phyloP scores from a whole-genome alignment of 1,140 invertebrate species.

The Chelonus insularis region DNA sequence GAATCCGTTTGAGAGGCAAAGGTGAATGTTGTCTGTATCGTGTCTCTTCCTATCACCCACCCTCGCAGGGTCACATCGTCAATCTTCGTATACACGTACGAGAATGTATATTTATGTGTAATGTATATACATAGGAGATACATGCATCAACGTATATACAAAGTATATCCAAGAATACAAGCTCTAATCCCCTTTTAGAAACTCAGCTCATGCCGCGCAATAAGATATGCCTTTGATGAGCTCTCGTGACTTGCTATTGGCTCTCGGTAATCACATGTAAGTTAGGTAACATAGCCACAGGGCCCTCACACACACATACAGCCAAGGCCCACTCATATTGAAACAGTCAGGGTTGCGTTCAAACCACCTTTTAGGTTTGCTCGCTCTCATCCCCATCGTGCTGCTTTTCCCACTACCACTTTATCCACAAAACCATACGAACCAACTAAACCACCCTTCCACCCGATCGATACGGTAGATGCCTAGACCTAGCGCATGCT shows the following conservation, averaged over 20 bases:
- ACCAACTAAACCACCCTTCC: slow-evolving; percentile 2
- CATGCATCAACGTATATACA: too few species aligned
- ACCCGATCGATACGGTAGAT: slow-evolving; percentile 57
- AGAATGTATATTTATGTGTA: not conserved
- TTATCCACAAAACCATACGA: slow-evolving; percentile 15
- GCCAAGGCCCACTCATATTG: slow-evolving; percentile 24
- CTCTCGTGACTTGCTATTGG: slow-evolving; percentile 52
- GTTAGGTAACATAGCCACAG: slow-evolving; percentile 55
- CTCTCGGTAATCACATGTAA: slow-evolving; percentile 55
- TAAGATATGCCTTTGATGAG: slow-evolving; percentile 57
- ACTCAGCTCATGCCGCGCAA: slow-evolving; percentile 49
- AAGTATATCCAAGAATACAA: slow-evolving; percentile 50
- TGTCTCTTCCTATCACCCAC: not conserved
- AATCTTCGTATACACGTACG: not conserved
- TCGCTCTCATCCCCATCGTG: slow-evolving; percentile 25
- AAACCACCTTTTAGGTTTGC: not conserved
- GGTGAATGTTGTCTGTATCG: slow-evolving; percentile 5
- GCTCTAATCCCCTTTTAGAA: slow-evolving; percentile 58
- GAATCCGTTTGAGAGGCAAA: slow-evolving; percentile 33
- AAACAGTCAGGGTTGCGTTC: slow-evolving; percentile 10
- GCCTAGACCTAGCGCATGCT: slow-evolving; percentile 52
- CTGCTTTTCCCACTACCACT: slow-evolving; percentile 19
- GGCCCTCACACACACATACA: slow-evolving; percentile 34
- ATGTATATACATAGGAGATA: not conserved
- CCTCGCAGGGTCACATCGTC: too few species aligned